Base-by-base conservation (phyloP, 2,797 vertebrate genomes). In the Pogoniulus pusillus region DNA sequence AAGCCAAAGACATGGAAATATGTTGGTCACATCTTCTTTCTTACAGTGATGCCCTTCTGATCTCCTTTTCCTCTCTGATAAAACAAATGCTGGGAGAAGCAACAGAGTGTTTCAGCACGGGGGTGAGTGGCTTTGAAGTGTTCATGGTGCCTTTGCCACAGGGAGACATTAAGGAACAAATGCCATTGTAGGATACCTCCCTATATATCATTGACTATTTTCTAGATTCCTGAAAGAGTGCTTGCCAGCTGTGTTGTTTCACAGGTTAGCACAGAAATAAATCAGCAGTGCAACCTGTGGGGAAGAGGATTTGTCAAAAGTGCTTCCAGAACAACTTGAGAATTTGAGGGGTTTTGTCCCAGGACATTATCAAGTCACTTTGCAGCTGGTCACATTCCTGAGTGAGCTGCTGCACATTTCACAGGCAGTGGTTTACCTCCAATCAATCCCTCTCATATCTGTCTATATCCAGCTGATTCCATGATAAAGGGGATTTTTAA, bases 141-240 rank as follows among this genome's bases (percentile, higher is more conserved):
- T 94, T 93, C 88, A 83, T 9, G 34, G 51, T 85, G 70, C 74
- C 66, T 93, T 87, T 88, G 75, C 88, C 75, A 55, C 4, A 7
- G 78, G 71, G 58, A 71, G 49, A 74, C 54, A 82, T 95, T 88
- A 93, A 74, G 65, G 58, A 90, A 77, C 65, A 82, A 82, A 84
- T 8, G 75, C 66, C 90, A 85, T 93, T 91, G 83, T 94, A 93
- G 69, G 90, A 88, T 94, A 92, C 77, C 65, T 65, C 78, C 71
- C 57, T 88, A 86, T 88, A 82, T 90, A 90, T 88, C 94, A 93
- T 80, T 92, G 96, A 93, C 75, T 88, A 74, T 93, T 93, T 91
- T 95, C 81, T 64, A 84, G 83, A 93, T 88, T 84, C 93, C 83
- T 58, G 68, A 90, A 86, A 58, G 26, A 2, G 1, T 91, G 75